Evolutionary conservation across 2,888 invertebrate genomes (phyloP).

Genomic region (Andrena marginata): DNA sequence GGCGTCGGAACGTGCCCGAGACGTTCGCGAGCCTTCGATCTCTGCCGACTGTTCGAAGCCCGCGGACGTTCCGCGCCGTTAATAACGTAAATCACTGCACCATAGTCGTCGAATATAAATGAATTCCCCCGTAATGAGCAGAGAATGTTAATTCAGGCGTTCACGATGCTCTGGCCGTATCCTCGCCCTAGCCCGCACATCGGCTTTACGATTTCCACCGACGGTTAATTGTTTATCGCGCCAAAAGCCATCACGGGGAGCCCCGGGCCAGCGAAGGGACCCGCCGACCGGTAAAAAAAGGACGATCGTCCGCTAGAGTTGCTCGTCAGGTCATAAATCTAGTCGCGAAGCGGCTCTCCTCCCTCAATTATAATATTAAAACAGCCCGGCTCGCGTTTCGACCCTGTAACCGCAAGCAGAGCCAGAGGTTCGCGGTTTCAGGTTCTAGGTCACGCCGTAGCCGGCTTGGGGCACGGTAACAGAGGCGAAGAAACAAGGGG

Average conservation of each 20-base stretch:
- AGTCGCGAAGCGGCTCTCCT: constrained; percentile 17
- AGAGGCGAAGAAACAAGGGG: constrained; percentile 53
- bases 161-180: not conserved
- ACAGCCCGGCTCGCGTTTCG: constrained; percentile 42
- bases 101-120: constrained; percentile 45
- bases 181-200: constrained; percentile 8
- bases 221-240: constrained; percentile 20
- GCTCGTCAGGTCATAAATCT: constrained; percentile 27
- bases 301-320: not conserved
- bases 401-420: constrained; percentile 62
- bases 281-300: not conserved
- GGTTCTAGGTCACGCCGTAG: constrained; percentile 70
- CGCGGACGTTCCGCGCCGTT: not conserved
- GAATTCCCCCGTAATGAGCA: constrained; percentile 29
- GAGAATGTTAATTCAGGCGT: constrained; percentile 24
- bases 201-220: constrained; percentile 13
- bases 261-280: not conserved
- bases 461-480: constrained; percentile 58
- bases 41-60: not conserved
- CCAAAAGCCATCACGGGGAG: not conserved
- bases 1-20: not conserved
- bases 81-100: constrained; percentile 35
- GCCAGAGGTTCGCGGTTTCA: constrained; percentile 68
- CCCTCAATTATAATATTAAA: constrained; percentile 49
- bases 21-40: not conserved